These are phyloP conservation scores for Zapus hudsonius DNA, from an alignment of 2,113 vertebrate genomes.

Conservation along the genomic window DNA sequence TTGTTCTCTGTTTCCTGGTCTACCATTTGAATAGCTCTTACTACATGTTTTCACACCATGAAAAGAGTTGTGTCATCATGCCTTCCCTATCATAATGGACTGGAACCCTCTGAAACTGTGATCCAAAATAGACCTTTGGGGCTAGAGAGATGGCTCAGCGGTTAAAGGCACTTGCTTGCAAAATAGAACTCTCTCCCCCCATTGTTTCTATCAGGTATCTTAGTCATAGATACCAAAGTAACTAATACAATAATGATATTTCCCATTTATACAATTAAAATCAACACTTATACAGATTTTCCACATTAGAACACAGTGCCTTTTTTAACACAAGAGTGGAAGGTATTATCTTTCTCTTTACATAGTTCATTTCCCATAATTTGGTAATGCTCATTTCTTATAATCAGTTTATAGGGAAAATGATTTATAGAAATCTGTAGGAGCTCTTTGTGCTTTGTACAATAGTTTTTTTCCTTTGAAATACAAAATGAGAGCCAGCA, in stretches of 20 bases:
- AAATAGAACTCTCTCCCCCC: background rate
- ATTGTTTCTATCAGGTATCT: background rate
- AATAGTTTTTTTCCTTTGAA: conserved; percentile 4
- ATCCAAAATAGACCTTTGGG: background rate
- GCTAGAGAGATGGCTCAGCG: no score
- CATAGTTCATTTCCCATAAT: background rate
- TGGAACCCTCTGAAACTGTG: background rate
- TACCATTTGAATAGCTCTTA: background rate
- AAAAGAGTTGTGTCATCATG: background rate
- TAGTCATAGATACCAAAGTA: background rate
- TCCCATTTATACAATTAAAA: background rate
- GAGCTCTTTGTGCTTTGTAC: background rate
- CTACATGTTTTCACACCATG: background rate
- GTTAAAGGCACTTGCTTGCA: no score
- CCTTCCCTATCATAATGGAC: background rate
- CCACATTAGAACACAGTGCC: background rate
- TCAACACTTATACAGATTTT: background rate
- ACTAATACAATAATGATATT: background rate
- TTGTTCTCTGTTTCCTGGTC: background rate
- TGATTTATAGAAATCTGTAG: background rate
- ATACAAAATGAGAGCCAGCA: background rate
- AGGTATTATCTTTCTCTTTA: background rate
- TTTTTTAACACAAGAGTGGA: background rate
- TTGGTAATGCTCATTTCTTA: background rate
- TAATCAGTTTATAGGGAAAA: background rate